These are phyloP conservation scores for cat (Felis catus) DNA, from an alignment of 2,113 vertebrate genomes.

Conservation along the genomic window DNA sequence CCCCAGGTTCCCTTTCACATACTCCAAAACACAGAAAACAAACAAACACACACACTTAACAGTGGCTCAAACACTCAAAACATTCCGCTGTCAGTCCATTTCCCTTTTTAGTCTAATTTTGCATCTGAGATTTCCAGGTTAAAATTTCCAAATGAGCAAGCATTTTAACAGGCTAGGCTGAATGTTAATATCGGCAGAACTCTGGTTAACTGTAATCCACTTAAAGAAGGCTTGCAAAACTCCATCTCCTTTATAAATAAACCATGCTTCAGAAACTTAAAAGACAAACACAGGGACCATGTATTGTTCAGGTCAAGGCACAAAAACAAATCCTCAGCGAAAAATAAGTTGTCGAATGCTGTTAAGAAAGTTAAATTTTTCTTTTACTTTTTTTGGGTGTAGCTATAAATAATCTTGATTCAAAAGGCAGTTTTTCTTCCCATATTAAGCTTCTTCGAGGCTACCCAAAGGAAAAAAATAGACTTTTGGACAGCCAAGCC, in stretches of 20 bases:
- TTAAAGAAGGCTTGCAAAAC: slow-evolving; percentile 81
- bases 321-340: slow-evolving; percentile 60
- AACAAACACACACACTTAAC: slow-evolving; percentile 56
- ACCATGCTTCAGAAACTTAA: slow-evolving; percentile 71
- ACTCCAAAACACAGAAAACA: slow-evolving; percentile 54
- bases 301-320: slow-evolving; percentile 79
- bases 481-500: slow-evolving; percentile 51
- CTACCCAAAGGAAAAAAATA: slow-evolving; percentile 59
- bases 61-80: slow-evolving; percentile 71
- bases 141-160: slow-evolving; percentile 78
- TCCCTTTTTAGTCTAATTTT: slow-evolving; percentile 78
- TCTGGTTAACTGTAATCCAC: slow-evolving; percentile 85
- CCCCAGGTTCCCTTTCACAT: slow-evolving; percentile 17
- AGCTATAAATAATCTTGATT: slow-evolving; percentile 83
- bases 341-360: slow-evolving; percentile 75
- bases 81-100: slow-evolving; percentile 66
- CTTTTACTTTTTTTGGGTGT: slow-evolving; percentile 80
- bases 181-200: slow-evolving; percentile 76
- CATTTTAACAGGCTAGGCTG: slow-evolving; percentile 72
- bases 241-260: slow-evolving; percentile 84
- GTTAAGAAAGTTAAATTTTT: slow-evolving; percentile 72
- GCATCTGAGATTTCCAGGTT: slow-evolving; percentile 77
- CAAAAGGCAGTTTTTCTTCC: slow-evolving; percentile 81
- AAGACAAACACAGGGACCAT: slow-evolving; percentile 66
- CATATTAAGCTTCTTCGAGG: slow-evolving; percentile 66